Base-by-base conservation (phyloP, 2,888 invertebrate species). In the Dendrolimus pini region DNA sequence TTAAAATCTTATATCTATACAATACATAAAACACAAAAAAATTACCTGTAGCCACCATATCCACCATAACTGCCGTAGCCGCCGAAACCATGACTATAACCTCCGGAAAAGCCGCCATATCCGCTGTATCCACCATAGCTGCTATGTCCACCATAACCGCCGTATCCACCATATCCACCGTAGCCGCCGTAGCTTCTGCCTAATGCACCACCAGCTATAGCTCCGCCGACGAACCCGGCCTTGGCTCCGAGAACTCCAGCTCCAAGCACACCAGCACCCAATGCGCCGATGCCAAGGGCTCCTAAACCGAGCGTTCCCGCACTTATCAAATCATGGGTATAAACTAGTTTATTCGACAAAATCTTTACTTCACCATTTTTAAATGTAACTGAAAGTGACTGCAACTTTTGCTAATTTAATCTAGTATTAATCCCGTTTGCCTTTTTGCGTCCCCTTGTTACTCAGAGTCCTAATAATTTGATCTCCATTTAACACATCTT, bases 171-270 rank as follows among this genome's bases (percentile, higher is more conserved):
- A 41, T 64, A 60, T 30, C 67, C 65, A 1, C 71, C 62, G 18
- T 66, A 61, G 42, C 72, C 74, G 56, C 69, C 74, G 65, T 73
- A 75, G 63, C 82, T 70, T 55, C 76, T 69, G 59, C 76, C 72
- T 18, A 80, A 62, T 1, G 78, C 77, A 7, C 69, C 58, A n/a
- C 81, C 72, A 2, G 78, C 85, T 8, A 88, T 47, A 1, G 83
- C 86, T 0, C 89, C 89, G 1, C 89, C 89, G 13, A 89, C 55
- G 13, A 87, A 67, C 6, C 89, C 89, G 42, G 81, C 82, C 59
- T 80, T 81, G 62, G 83, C 85, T 1, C 87, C 75, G 9, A 72
- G 56, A 1, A 72, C 68, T 3, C 82, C 82, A 2, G 74, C 78
- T 2, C 83, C 80, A 1, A 77, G 59, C 0, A 73, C 64, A n/a